Evolutionary conservation across 2,113 vertebrate genomes (phyloP).

Genomic region (Anser cygnoides): DNA sequence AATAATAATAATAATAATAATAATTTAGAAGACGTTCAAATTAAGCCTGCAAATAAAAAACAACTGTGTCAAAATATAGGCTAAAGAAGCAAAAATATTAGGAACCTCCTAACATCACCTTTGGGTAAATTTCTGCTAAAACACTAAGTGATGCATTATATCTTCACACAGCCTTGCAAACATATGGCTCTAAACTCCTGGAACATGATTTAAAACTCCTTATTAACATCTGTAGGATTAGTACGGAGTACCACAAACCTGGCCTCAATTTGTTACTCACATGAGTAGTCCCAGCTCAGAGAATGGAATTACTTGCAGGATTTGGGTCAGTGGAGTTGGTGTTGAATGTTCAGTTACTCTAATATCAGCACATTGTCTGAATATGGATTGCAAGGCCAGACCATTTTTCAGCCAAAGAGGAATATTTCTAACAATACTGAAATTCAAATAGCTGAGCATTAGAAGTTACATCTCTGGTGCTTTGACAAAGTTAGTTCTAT

Average conservation of each 20-base stretch:
- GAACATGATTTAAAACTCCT: background rate
- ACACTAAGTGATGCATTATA: background rate
- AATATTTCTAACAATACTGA: background rate
- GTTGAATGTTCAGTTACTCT: background rate
- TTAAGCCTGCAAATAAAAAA: background rate
- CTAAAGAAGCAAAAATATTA: background rate
- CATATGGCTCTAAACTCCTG: background rate
- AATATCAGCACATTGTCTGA: background rate
- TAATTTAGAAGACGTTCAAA: background rate
- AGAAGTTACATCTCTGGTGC: background rate
- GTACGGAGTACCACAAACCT: background rate
- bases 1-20: background rate
- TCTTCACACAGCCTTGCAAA: background rate
- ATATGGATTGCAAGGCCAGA: background rate
- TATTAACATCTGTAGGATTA: background rate
- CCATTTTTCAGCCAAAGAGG: background rate
- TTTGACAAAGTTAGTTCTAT: background rate
- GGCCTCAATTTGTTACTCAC: background rate
- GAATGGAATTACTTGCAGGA: background rate
- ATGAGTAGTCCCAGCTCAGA: background rate
- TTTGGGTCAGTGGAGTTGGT: background rate
- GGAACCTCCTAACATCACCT: background rate
- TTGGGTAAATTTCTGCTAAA: background rate
- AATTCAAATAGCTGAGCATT: background rate
- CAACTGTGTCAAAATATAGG: background rate